Conservation (phyloP, 2,797 vertebrate genomes). For the Parambassis ranga region DNA sequence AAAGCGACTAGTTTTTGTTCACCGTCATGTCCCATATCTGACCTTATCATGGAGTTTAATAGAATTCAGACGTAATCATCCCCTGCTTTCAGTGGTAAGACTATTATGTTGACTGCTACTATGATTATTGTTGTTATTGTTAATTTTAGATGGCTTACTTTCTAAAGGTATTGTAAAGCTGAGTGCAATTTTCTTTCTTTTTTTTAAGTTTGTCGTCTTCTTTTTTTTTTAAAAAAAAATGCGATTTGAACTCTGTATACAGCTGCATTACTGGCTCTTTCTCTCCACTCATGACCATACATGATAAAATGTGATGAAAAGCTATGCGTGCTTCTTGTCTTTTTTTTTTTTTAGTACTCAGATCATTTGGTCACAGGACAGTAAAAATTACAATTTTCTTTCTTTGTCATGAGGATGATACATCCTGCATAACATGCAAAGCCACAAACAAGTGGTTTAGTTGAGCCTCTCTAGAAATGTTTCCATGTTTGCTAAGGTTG, state of each 20-base stretch:
- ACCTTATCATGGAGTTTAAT: conserved; percentile 52
- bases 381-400: neutral
- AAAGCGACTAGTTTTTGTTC: neutral
- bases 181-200: conserved; percentile 63
- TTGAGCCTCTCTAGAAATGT: neutral
- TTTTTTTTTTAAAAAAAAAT: conserved; percentile 47
- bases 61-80: conserved; percentile 75
- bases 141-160: conserved; percentile 78
- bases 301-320: conserved; percentile 80
- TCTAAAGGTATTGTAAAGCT: conserved; percentile 75
- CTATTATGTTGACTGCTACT: conserved; percentile 70
- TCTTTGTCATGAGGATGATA: neutral
- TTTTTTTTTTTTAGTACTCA: neutral
- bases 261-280: conserved; percentile 78
- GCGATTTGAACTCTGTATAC: conserved; percentile 73
- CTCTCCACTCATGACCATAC: conserved; percentile 76
- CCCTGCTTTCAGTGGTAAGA: conserved; percentile 74
- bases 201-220: conserved; percentile 51
- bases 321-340: conserved; percentile 37
- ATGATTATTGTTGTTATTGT: conserved; percentile 75
- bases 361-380: neutral
- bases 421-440: neutral
- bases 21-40: conserved; percentile 2
- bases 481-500: neutral
- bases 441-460: neutral